Base-by-base conservation (phyloP, 2,797 vertebrate genomes). In the Numenius phaeopus region DNA sequence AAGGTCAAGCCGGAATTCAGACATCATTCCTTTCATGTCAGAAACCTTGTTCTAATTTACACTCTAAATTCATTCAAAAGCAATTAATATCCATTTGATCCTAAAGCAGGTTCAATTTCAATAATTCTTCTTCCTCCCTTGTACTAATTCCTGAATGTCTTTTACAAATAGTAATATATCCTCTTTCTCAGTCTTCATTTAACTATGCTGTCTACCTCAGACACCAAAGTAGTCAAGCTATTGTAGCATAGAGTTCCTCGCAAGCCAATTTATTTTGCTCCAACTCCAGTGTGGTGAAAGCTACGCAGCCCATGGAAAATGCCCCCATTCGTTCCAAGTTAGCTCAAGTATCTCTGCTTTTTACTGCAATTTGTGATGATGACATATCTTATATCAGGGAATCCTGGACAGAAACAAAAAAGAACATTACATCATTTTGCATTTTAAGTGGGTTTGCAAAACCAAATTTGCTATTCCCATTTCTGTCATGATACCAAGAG, bases 41-140 rank as follows among this genome's bases (percentile, higher is more conserved):
- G 88, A 93, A 95, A 87, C 66, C 66, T 70, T 82, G 49, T 16
- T 87, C 83, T 90, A 95, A 93, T 92, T 96, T 95, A 82, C 46
- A 66, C 20, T 66, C 69, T 62, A 34, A 90, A 93, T 87, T 85
- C 9, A 97, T 94, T 93, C 80, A 87, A 50, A 96, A 93, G 50
- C 50, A 92, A 93, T 93, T 96, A 92, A 90, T 90, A 90, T 44
- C 80, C 62, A 91, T 92, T 96, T 96, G 50, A 93, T 92, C 70
- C 79, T 76, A 93, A 70, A 44, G 55, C 39, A 80, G 24, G 87
- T 67, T 94, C 75, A 71, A 40, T 91, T 87, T 87, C 87, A 94
- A 65, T 86, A 78, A 93, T 78, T 91, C 49, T 78, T 93, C 88
- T 77, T 80, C 40, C n/a, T 46, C 5, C 21, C 47, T 82, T 55